Evolutionary conservation across 1,140 invertebrate species (phyloP), one percentile per base, ranked within the genome.

Genomic region (Cheumatopsyche charites): DNA sequence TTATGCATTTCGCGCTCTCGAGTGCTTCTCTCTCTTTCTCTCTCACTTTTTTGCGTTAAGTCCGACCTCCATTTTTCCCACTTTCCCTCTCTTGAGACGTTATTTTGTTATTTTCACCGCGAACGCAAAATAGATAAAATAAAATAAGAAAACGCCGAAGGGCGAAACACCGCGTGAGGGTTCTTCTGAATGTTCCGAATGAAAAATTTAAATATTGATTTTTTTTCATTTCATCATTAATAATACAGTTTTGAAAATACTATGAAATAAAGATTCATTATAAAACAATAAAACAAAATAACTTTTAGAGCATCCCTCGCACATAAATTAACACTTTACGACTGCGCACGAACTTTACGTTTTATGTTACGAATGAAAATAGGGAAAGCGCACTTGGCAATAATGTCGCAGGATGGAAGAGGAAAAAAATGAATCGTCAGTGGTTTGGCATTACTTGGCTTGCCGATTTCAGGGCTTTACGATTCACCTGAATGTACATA

Each of bases 321-420:
- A 58, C 63, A 72, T 72, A 72, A 75, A 75, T 75, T 75, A 75
- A 58, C 73, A 71, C 70, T 72, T 72, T 70, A 75, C 70, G 70
- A 70, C 61, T 41, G 17, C 43, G 63, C 63, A 41, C 23, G 47
- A 17, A 17, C 15, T 15, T 17, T 15, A 17, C 47, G 47, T 15
- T 15, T 19, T 15, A 52, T 52, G n/a, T 58, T 23, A 19, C 17
- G 49, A 55, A 47, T 47, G 43, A 47, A 42, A 47, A 47, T 47
- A n/a, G 43, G 43, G 13, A 47, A 47, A n/a, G 3, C 43, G 15
- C 11, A 15, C 13, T 36, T 36, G 29, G 43, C 15, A 47, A 47
- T 47, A 47, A n/a, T 47, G 43, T 47, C 15, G 13, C 13, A 3
- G 13, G 4, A 47, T 47, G 43, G 43, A 47, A 47, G 13, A 47